Percentiles rank a stretch among this genome's conserved stretches.
These are phyloP conservation scores for Escarpia spicata DNA, from an alignment of 2,888 invertebrate species.

Conservation along the genomic window DNA sequence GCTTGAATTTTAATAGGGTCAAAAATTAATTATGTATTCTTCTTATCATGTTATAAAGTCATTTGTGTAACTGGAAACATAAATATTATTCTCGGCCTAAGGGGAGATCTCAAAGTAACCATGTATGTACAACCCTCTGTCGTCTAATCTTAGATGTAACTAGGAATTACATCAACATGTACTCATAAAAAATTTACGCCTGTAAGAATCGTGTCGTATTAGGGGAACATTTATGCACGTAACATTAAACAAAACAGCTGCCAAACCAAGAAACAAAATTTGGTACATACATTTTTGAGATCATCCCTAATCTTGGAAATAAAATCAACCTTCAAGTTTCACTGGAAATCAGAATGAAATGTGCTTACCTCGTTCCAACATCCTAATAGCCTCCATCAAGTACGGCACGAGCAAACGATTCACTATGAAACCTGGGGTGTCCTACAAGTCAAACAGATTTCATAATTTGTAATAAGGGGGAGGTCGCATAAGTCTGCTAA, in stretches of 20 bases:
- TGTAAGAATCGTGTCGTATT: too few relatives aligned
- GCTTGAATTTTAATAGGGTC: too few relatives aligned
- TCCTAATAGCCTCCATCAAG: slow-evolving; percentile 80
- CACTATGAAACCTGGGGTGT: slow-evolving; percentile 92
- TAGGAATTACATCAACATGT: too few relatives aligned
- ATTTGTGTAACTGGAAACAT: not conserved
- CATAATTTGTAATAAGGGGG: not conserved
- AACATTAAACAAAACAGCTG: not conserved
- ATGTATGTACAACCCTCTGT: not conserved
- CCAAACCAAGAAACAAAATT: not conserved
- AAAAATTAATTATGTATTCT: too few relatives aligned
- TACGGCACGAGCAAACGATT: slow-evolving; percentile 88
- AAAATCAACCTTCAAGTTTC: not conserved
- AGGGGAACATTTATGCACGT: too few relatives aligned
- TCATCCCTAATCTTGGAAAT: not conserved
- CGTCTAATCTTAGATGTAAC: not conserved
- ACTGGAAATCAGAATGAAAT: not conserved
- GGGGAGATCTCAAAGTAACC: not conserved
- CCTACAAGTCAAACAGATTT: slow-evolving; percentile 63
- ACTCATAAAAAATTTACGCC: too few relatives aligned
- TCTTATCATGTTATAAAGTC: too few relatives aligned
- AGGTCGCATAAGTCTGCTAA: not conserved
- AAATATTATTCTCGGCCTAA: not conserved
- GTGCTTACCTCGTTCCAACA: slow-evolving; percentile 79
- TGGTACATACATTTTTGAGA: not conserved